These are phyloP conservation scores for Oryctes rhinoceros DNA, from an alignment of 1,140 invertebrate species.

Conservation along the genomic window DNA sequence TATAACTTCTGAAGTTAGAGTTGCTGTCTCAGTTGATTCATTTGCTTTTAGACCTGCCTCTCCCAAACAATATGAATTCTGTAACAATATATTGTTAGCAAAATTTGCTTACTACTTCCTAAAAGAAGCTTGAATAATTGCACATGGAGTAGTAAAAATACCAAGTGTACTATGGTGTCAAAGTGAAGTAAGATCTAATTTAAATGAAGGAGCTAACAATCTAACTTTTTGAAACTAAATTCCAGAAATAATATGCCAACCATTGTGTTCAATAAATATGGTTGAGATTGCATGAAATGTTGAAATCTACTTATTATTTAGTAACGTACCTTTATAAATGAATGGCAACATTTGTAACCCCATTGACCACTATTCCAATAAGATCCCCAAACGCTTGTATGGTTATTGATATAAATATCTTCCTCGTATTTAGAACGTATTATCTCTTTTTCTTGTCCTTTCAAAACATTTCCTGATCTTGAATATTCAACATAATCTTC, in stretches of 20 bases:
- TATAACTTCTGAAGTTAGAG: conserved; percentile 45
- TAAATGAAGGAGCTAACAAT: too few relatives aligned
- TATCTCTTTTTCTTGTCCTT: conserved; percentile 86
- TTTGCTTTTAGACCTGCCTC: conserved; percentile 68
- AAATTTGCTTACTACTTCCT: too few relatives aligned
- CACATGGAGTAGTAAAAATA: too few relatives aligned
- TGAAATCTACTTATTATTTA: too few relatives aligned
- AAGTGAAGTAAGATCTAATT: too few relatives aligned
- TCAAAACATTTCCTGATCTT: conserved; percentile 84
- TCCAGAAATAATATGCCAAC: too few relatives aligned
- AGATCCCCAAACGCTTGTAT: conserved; percentile 94
- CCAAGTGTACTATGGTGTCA: too few relatives aligned
- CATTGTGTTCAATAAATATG: too few relatives aligned
- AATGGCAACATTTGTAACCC: conserved; percentile 97
- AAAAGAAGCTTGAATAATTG: too few relatives aligned
- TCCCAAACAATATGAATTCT: conserved; percentile 88
- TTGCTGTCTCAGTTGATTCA: conserved; percentile 41
- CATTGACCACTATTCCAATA: conserved; percentile 92
- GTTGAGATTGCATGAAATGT: too few relatives aligned
- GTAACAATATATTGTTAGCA: conserved; percentile 48
- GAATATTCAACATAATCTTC: conserved; percentile 98
- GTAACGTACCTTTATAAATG: conserved; percentile 79
- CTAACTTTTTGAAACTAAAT: too few relatives aligned
- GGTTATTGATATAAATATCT: conserved; percentile 92
- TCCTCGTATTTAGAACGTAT: conserved; percentile 94